Percentiles rank a stretch among this genome's conserved stretches.
Evolutionary conservation across 2,888 invertebrate species (phyloP).

Genomic region (Macrosiphum euphorbiae): DNA sequence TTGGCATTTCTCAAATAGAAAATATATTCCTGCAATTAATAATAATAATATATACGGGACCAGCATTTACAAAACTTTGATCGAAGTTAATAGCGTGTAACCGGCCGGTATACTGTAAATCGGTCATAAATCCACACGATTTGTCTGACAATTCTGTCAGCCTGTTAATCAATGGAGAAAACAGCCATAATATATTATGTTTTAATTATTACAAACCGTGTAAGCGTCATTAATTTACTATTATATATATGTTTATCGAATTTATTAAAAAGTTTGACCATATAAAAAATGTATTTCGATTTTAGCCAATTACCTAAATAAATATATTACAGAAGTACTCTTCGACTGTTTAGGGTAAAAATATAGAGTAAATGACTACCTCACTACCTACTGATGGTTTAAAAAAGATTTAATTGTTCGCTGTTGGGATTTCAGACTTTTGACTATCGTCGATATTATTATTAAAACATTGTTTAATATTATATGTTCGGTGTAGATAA

Average conservation of each 20-base stretch:
- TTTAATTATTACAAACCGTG: neutral
- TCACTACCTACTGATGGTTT: too few species aligned
- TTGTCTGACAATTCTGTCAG: neutral
- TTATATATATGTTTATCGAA: neutral
- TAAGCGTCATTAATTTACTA: neutral
- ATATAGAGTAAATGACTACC: too few species aligned
- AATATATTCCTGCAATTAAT: neutral
- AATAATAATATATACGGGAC: neutral
- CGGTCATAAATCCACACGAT: neutral
- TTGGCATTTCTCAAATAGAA: neutral
- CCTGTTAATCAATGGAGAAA: neutral
- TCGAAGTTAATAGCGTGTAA: neutral
- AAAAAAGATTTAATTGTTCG: too few species aligned
- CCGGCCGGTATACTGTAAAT: neutral
- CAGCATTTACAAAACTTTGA: neutral
- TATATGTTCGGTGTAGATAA: neutral
- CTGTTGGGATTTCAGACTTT: neutral
- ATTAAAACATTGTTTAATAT: neutral
- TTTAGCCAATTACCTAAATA: neutral
- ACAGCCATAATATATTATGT: constrained; percentile 8
- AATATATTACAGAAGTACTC: neutral
- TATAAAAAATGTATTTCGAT: neutral
- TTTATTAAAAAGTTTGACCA: neutral
- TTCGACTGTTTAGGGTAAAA: neutral
- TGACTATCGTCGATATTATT: neutral